Evolutionary conservation across 2,113 vertebrate species (phyloP), one percentile per base, ranked within the genome.

Genomic region (Coturnix japonica): DNA sequence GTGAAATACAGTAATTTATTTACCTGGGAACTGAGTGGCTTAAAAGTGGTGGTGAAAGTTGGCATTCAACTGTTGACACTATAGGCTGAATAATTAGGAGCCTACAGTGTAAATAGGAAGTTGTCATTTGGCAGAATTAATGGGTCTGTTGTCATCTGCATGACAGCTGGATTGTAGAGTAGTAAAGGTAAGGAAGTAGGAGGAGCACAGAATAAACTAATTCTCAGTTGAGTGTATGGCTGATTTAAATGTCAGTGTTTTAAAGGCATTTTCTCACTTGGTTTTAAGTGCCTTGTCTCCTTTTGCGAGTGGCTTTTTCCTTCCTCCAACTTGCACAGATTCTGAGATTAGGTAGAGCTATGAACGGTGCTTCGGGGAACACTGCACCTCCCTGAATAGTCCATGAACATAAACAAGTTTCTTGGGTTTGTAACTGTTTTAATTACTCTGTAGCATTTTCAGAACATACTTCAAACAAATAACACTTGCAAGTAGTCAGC

Each of bases 141-240:
- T 21, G 23, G 12, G 18, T 23, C 31, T 6, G 22, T 60, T 63
- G 44, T 77, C 76, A 51, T 67, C 47, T 63, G 46, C 15, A 8
- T 56, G 61, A 67, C 51, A 82, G 18, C 20, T 67, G 35, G 30
- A 37, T 77, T 82, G 46, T 72, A 81, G 65, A 69, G 30, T 12
- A n/a, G 43, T 26, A 72, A 75, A 39, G 73, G 69, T 88, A 56
- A 75, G 59, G 53, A 84, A 88, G 47, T 78, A 65, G 86, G 44
- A 89, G 35, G 39, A 69, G 23, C 7, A 57, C 31, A 82, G 61
- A 83, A 91, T 72, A 94, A 93, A 83, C 25, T 64, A 71, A 90
- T 88, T 83, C 53, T 84, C 41, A 30, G 7, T 26, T 93, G 43
- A 94, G 44, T 51, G 44, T 67, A 41, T n/a, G 30, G 51, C 44